These are phyloP conservation scores for Macrosteles quadrilineatus DNA, from an alignment of 1,140 invertebrate genomes.

Conservation along the genomic window DNA sequence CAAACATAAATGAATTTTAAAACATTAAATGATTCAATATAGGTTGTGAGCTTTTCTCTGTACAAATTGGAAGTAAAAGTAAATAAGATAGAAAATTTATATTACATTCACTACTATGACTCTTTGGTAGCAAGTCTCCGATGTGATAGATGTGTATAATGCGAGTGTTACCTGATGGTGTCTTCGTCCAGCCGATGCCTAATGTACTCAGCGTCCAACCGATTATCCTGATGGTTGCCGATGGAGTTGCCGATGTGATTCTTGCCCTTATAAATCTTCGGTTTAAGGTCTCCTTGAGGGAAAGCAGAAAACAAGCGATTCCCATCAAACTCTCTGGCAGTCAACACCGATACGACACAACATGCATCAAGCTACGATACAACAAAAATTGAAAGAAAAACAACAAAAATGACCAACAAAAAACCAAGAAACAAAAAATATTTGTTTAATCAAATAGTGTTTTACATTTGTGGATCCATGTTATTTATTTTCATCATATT, in stretches of 20 bases:
- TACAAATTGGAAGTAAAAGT: too few relatives aligned
- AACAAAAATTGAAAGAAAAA: background rate
- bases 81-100: too few relatives aligned
- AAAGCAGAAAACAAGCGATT: slow-evolving; percentile 35
- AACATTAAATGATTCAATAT: too few relatives aligned
- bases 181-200: slow-evolving; percentile 67
- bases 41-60: too few relatives aligned
- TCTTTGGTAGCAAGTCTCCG: too few relatives aligned
- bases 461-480: too few relatives aligned
- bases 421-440: too few relatives aligned
- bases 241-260: slow-evolving; percentile 69
- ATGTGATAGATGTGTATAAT: too few relatives aligned
- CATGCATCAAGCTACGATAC: slow-evolving; percentile 9
- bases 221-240: slow-evolving; percentile 69
- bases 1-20: too few relatives aligned
- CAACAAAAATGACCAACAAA: slow-evolving; percentile 9
- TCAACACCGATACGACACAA: slow-evolving; percentile 38
- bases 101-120: too few relatives aligned
- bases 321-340: slow-evolving; percentile 33
- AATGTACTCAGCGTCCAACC: slow-evolving; percentile 68
- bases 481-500: too few relatives aligned
- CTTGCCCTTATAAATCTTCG: slow-evolving; percentile 71
- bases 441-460: too few relatives aligned
- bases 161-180: slow-evolving; percentile 45
- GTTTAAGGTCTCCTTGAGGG: slow-evolving; percentile 66